Conservation (phyloP, 2,888 invertebrate genomes). For the Rhagonycha lutea region DNA sequence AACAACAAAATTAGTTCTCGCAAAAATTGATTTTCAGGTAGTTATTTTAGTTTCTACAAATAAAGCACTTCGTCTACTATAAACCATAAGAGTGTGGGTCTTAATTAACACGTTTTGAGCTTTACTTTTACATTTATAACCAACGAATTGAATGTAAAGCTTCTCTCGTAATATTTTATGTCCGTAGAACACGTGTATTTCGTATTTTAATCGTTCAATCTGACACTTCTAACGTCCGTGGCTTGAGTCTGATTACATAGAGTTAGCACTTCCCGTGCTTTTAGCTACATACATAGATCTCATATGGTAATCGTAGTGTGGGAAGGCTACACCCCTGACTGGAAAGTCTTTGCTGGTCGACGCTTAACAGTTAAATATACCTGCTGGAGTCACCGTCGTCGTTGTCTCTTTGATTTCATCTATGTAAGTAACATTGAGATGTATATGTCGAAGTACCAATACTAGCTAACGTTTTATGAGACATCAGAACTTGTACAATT, state of each 20-base stretch:
- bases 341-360: slow-evolving; percentile 25
- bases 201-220: slow-evolving; percentile 46
- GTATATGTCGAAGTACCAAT: slow-evolving; percentile 31
- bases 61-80: slow-evolving; percentile 12
- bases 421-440: slow-evolving; percentile 34
- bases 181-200: slow-evolving; percentile 47
- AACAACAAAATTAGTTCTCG: background rate
- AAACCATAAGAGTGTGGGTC: slow-evolving; percentile 37
- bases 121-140: slow-evolving; percentile 43
- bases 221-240: slow-evolving; percentile 40
- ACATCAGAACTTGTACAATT: slow-evolving; percentile 9
- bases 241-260: slow-evolving; percentile 36
- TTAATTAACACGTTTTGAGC: slow-evolving; percentile 48
- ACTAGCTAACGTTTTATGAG: slow-evolving; percentile 18
- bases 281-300: slow-evolving; percentile 39
- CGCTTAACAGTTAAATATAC: slow-evolving; percentile 15
- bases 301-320: slow-evolving; percentile 44
- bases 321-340: slow-evolving; percentile 42
- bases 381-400: background rate
- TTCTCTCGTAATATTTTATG: slow-evolving; percentile 45
- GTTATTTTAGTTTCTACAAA: slow-evolving; percentile 17
- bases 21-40: background rate
- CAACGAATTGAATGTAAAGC: slow-evolving; percentile 44
- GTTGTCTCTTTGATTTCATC: slow-evolving; percentile 29
- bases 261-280: slow-evolving; percentile 42